A percentile compares a stretch with the other conserved stretches of the same genome.
Conservation (phyloP, 1,140 invertebrate genomes). For the Drosophila lini region DNA sequence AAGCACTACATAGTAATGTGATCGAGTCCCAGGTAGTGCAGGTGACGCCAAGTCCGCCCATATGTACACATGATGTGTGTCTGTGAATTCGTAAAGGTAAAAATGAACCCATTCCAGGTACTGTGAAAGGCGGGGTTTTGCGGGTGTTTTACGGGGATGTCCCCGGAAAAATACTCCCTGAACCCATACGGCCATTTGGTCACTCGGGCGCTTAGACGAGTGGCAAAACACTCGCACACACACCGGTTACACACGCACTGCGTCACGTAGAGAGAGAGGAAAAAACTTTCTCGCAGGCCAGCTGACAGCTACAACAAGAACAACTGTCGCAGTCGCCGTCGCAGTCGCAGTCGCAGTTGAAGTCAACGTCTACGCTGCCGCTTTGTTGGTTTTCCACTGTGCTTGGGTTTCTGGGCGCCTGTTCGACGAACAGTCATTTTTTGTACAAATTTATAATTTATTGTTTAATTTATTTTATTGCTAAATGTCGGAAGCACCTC, state of each 20-base stretch:
- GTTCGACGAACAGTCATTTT: conserved; percentile 76
- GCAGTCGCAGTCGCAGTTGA: conserved; percentile 21
- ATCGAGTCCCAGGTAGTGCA: not conserved
- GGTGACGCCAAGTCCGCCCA: not conserved
- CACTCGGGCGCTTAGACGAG: conserved; percentile 32
- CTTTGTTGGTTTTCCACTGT: conserved; percentile 8
- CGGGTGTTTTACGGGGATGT: conserved; percentile 2
- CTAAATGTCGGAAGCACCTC: conserved; percentile 62
- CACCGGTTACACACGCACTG: conserved; percentile 35
- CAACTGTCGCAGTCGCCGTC: conserved; percentile 8
- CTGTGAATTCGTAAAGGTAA: not conserved
- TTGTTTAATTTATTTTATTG: conserved; percentile 83
- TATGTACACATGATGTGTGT: not conserved
- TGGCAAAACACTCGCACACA: conserved; percentile 18
- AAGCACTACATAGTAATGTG: not conserved
- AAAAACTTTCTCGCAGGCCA: conserved; percentile 70
- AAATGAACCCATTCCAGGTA: conserved; percentile 23
- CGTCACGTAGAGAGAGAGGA: conserved; percentile 25
- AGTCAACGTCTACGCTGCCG: conserved; percentile 7
- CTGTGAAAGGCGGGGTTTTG: conserved; percentile 5
- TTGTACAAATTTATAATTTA: conserved; percentile 84
- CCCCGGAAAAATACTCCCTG: conserved; percentile 18
- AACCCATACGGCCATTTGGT: conserved; percentile 18
- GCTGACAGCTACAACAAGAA: conserved; percentile 45
- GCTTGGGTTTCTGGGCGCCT: conserved; percentile 64